These are phyloP conservation scores for Dendropsophus ebraccatus DNA, from an alignment of 2,113 vertebrate genomes.

Conservation along the genomic window DNA sequence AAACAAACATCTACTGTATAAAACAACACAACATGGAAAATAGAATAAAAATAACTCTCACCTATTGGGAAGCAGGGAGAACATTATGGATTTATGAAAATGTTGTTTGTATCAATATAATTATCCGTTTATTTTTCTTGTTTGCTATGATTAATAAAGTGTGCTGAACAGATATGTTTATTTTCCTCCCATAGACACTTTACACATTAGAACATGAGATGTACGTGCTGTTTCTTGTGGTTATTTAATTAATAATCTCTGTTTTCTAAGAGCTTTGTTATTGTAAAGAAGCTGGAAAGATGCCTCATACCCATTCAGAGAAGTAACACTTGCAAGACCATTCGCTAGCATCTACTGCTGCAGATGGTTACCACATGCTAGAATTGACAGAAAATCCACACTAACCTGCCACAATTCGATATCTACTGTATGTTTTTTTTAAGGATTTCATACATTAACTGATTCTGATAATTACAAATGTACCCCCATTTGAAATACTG, in stretches of 20 bases:
- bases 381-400: not conserved
- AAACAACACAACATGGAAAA: not conserved
- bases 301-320: not conserved
- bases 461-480: no score
- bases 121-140: not conserved
- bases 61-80: no score
- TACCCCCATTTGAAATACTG: no score
- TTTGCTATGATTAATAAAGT: not conserved
- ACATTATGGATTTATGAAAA: not conserved
- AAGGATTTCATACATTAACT: no score
- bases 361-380: no score
- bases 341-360: not conserved
- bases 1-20: not conserved
- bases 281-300: conserved; percentile 10
- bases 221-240: conserved; percentile 33
- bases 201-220: conserved; percentile 9
- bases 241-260: conserved; percentile 48
- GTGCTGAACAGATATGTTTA: conserved; percentile 14
- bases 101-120: not conserved
- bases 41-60: not conserved
- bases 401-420: not conserved
- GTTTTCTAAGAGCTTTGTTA: conserved; percentile 27
- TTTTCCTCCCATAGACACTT: conserved; percentile 14
- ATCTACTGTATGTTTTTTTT: no score
- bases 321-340: conserved; percentile 12